Evolutionary conservation across 64 coral and sea anemone genomes (phyloP), one percentile per base, ranked within the genome.

Genomic region (Pocillopora verrucosa): DNA sequence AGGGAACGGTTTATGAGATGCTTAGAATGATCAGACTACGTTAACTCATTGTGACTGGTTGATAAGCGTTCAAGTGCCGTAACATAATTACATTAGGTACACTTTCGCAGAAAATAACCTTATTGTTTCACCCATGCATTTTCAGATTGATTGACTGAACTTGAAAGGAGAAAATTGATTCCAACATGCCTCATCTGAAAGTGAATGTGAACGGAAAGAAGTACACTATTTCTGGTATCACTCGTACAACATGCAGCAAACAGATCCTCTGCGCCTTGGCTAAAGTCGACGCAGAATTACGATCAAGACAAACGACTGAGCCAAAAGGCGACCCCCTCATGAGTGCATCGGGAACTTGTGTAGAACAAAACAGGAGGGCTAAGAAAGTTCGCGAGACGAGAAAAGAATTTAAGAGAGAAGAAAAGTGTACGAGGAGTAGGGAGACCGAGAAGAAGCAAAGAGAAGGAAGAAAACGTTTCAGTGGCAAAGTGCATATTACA

Each of bases 171-270:
- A 67, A 10, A 13, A 37, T 17, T 56, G 65, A 85, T 56, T 26
- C 72, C 35, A 87, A 76, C 60, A 96, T 96, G 95, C 95, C 95
- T 16, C 87, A 78, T 74, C 34, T 97, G 4, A 97, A 93, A 79
- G 92, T 97, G 16, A 93, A 97, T 61, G 57, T 97, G 9, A 93
- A 97, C 69, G 95, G 95, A 1, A 83, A 92, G 41, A 87, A 87
- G 26, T 97, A 91, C 65, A 79, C 90, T 20, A 83, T 97, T 56
- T 97, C 95, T 36, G 95, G 95, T 9, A 16, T 97, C 38, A 90
- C 88, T 16, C 72, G 87, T 36, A 35, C 24, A 2, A 79, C 91
- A 13, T 93, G 90, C 58, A 97, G 88, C 68, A 97, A 97, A 45
- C 88, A 91, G 51, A 87, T 97, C 4, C 57, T 97, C 13, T 97